Evolutionary conservation across 2,113 vertebrate species (phyloP).

Genomic region (Sylvia atricapilla): DNA sequence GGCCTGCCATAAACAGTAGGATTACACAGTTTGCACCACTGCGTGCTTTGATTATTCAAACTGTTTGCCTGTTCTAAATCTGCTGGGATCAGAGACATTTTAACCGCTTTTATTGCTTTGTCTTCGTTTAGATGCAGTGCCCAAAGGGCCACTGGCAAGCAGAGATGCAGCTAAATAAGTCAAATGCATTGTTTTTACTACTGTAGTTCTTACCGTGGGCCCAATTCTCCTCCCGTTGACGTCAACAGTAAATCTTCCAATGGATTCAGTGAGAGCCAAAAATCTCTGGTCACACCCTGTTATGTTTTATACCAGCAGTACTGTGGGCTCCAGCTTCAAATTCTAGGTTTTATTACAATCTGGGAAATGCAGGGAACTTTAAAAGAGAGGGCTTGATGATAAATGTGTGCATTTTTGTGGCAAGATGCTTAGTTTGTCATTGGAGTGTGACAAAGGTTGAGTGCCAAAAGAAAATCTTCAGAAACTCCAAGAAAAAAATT

Average conservation of each 20-base stretch:
- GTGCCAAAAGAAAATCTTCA: background rate
- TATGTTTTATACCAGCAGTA: background rate
- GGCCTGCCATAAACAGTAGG: slow-evolving; percentile 26
- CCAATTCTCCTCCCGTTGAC: slow-evolving; percentile 30
- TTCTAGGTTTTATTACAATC: background rate
- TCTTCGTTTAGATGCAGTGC: slow-evolving; percentile 21
- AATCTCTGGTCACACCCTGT: slow-evolving; percentile 12
- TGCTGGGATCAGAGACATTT: slow-evolving; percentile 32
- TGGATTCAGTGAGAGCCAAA: slow-evolving; percentile 46
- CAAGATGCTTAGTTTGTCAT: background rate
- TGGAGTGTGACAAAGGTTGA: background rate
- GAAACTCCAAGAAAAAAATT: background rate
- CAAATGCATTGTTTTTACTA: slow-evolving; percentile 30
- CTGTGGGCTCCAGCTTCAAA: background rate
- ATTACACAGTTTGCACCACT: slow-evolving; percentile 15
- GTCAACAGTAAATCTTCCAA: slow-evolving; percentile 49
- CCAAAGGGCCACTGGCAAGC: slow-evolving; percentile 28
- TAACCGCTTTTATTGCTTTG: slow-evolving; percentile 12
- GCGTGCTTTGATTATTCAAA: slow-evolving; percentile 37
- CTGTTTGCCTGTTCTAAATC: slow-evolving; percentile 21
- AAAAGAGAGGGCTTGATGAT: background rate
- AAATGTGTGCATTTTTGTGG: background rate
- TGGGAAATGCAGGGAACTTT: background rate
- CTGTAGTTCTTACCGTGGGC: background rate
- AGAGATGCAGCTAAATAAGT: background rate